phyloP scores from a whole-genome alignment of 2,113 vertebrate genomes.

The Gopherus evgoodei region DNA sequence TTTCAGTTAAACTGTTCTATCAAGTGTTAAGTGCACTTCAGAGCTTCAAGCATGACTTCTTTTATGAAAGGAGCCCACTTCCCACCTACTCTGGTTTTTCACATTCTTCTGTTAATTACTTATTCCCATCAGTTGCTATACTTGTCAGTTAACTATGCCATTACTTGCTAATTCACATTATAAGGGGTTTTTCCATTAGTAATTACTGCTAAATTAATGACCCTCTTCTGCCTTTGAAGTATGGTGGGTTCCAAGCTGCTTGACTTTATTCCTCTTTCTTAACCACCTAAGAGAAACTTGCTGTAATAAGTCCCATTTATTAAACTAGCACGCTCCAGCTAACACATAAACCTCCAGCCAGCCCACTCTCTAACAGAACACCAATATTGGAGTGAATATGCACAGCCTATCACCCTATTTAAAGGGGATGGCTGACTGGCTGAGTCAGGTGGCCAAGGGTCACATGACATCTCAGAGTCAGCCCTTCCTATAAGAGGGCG shows the following conservation, averaged over 20 bases:
- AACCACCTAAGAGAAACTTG: not conserved
- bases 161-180: not conserved
- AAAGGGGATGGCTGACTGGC: not conserved
- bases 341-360: fast-evolving
- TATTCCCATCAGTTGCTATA: not conserved
- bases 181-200: not conserved
- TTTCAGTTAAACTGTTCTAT: not conserved
- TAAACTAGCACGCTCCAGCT: not conserved
- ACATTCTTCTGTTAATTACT: not conserved
- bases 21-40: not conserved
- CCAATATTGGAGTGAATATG: fast-evolving
- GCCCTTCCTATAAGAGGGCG: fast-evolving
- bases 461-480: fast-evolving
- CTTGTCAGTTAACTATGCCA: not conserved
- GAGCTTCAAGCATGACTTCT: not conserved
- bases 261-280: not conserved
- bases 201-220: not conserved
- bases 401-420: not conserved
- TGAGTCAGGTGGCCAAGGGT: not conserved
- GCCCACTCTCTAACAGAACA: not conserved
- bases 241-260: not conserved
- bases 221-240: not conserved
- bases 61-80: not conserved
- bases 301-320: not conserved
- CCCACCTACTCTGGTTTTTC: not conserved